Evolutionary conservation across 2,888 invertebrate genomes (phyloP).

Genomic region (Xylocampa areola): DNA sequence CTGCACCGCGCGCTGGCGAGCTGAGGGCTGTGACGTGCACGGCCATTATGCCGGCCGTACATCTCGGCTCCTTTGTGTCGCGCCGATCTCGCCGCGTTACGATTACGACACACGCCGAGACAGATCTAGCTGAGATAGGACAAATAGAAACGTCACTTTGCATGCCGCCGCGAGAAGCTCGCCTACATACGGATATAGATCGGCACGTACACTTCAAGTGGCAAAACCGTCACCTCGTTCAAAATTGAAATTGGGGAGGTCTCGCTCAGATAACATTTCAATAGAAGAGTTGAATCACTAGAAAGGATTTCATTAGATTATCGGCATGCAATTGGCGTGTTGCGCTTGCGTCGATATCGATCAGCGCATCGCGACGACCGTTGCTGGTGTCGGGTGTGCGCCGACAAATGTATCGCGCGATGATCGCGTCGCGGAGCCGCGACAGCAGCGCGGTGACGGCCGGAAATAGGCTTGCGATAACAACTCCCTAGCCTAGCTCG

Average conservation of each 20-base stretch:
- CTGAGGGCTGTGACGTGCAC: constrained; percentile 81
- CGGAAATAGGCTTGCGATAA: constrained; percentile 88
- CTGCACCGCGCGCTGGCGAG: constrained; percentile 70
- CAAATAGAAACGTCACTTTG: constrained; percentile 88
- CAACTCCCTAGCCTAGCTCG: constrained; percentile 83
- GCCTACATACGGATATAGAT: constrained; percentile 77
- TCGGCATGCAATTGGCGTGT: constrained; percentile 81
- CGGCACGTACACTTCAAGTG: constrained; percentile 76
- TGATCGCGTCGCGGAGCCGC: constrained; percentile 81
- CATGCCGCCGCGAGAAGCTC: constrained; percentile 79
- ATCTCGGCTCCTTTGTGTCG: constrained; percentile 87
- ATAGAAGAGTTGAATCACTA: constrained; percentile 62
- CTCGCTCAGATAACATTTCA: constrained; percentile 36
- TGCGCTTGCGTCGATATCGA: constrained; percentile 78
- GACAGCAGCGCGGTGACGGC: constrained; percentile 83
- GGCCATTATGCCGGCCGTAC: constrained; percentile 84
- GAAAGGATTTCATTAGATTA: constrained; percentile 80
- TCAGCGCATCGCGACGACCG: constrained; percentile 73
- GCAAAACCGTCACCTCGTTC: constrained; percentile 75
- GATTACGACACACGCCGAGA: constrained; percentile 85
- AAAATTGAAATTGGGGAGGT: constrained; percentile 66
- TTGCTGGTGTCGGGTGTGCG: constrained; percentile 72
- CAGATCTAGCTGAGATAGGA: constrained; percentile 85
- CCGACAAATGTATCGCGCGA: constrained; percentile 88
- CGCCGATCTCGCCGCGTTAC: constrained; percentile 84